Percentiles rank a stretch among this genome's conserved stretches.
Conservation (phyloP, 2,797 vertebrate genomes). For the Chiroxiphia lanceolata region DNA sequence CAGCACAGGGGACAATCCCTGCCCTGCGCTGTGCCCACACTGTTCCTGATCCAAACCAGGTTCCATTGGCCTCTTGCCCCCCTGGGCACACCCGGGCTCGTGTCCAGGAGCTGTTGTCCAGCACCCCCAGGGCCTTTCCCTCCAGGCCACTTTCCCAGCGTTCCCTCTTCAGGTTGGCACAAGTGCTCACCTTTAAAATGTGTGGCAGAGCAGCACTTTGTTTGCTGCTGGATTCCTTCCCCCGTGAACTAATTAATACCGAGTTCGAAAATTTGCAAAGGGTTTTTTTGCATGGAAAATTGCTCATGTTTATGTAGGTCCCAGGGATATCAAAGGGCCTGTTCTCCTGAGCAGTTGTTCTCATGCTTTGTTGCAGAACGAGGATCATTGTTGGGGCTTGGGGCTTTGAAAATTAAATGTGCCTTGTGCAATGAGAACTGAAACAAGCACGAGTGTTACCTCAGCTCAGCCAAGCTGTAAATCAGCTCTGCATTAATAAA, state of each 20-base stretch:
- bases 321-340: not conserved
- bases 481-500: not conserved
- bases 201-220: not conserved
- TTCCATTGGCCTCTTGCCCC: not conserved
- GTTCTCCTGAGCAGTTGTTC: not conserved
- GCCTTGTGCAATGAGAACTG: not conserved
- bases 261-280: not conserved
- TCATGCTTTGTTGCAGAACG: not conserved
- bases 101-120: not conserved
- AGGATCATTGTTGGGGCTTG: not conserved
- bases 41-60: not conserved
- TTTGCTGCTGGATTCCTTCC: not conserved
- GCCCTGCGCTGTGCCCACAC: not conserved
- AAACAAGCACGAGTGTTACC: not conserved
- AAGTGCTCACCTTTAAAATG: not conserved
- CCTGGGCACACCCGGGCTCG: not conserved
- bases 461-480: not conserved
- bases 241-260: not conserved
- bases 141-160: not conserved
- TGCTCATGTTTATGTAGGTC: not conserved
- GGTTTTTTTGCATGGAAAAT: slow-evolving; percentile 28
- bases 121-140: not conserved
- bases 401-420: not conserved
- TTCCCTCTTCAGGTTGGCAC: not conserved
- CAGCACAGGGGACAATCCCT: not conserved